Evolutionary conservation across 2,113 vertebrate genomes (phyloP).

Genomic region (Leptobrachium leishanense): DNA sequence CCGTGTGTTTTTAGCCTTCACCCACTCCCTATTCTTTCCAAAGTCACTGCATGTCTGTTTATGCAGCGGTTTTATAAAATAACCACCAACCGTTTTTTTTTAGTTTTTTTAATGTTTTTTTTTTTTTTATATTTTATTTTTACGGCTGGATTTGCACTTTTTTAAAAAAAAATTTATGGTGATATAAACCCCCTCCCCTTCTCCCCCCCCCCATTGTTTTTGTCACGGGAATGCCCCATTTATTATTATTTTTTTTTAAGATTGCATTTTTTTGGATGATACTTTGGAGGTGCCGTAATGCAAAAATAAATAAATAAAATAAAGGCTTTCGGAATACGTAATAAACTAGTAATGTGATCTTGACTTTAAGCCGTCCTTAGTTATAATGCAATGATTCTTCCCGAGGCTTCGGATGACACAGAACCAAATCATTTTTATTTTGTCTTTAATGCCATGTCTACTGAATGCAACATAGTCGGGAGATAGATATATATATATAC

Average conservation of each 20-base stretch:
- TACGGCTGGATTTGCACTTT: not conserved
- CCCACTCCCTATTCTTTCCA: constrained; percentile 63
- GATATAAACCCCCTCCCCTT: not conserved
- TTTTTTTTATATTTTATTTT: constrained; percentile 13
- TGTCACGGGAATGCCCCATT: too few species aligned
- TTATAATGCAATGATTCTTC: constrained; percentile 48
- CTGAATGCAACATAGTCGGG: too few species aligned
- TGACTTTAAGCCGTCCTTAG: constrained; percentile 47
- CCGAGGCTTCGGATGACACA: not conserved
- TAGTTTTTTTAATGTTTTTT: not conserved
- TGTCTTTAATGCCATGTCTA: too few species aligned
- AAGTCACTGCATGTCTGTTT: constrained; percentile 58
- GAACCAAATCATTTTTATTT: not conserved
- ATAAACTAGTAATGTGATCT: not conserved
- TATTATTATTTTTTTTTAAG: too few species aligned
- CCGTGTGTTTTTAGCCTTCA: constrained; percentile 61
- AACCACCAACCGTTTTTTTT: constrained; percentile 1
- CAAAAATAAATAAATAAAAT: too few species aligned
- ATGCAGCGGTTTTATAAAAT: constrained; percentile 43
- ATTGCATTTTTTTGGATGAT: too few species aligned
- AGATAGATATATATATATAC: too few species aligned
- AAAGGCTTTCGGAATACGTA: constrained; percentile 23
- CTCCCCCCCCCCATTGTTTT: too few species aligned
- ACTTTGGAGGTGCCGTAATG: too few species aligned
- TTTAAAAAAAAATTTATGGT: not conserved